Base-by-base conservation (phyloP, 37 sponge, comb jelly and placozoan species). In the Chondrosia reniformis region DNA sequence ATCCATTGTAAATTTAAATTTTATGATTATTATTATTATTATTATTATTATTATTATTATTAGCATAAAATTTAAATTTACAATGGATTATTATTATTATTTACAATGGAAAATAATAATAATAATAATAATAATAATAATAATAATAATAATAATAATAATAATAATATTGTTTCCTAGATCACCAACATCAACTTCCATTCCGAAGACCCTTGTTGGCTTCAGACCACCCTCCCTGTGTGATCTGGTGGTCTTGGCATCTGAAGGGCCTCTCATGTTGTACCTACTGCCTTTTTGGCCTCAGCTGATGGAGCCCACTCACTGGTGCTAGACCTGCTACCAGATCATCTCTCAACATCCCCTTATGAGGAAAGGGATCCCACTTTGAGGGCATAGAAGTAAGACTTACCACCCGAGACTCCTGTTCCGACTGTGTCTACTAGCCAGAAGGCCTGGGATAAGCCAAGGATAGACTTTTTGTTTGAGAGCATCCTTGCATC, bases 251-350 rank as follows among this genome's bases (percentile, higher is more conserved):
- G 86, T 2, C 77, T 86, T 63, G 86, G 77, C n/a, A 33, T 85
- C 45, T 28, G 80, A 76, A 80, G 76, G 24, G 80, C 56, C 40
- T 71, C 54, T 30, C 54, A 79, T 25, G 76, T 85, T 58, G 80
- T 69, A 75, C 76, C 81, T 12, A 76, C 86, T 66, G 81, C 81
- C 72, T 86, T 76, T 40, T 30, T 86, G 67, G 76, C 86, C 17
- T 86, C 86, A 8, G 72, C 72, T 80, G 71, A 63, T 80, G 67
- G 61, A 46, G 57, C 72, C 54, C 65, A 77, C 15, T 39, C 49
- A 33, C 81, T 86, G 21, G 56, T 67, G 39, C 40, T 12, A 31
- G 43, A 37, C 22, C 55, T 80, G 31, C 54, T 76, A 13, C 81
- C 86, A 17, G 17, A 44, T 24, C 33, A 33, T 77, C 30, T 78